Base-by-base conservation (phyloP, 2,797 vertebrate species). In the Carcharodon carcharias region DNA sequence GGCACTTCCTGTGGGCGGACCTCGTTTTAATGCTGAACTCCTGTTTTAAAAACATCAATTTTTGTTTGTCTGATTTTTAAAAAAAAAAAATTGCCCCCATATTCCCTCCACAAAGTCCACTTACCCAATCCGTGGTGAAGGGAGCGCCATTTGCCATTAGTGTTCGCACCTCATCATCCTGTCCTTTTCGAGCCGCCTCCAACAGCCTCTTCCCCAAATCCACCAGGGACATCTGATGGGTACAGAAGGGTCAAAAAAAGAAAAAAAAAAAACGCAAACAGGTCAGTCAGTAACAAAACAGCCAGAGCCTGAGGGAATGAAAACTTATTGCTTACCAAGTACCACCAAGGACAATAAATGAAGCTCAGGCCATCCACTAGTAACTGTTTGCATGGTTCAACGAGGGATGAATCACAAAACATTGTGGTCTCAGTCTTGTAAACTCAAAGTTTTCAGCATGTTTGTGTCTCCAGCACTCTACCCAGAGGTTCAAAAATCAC, bases 121-220 rank as follows among this genome's bases (percentile, higher is more conserved):
- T 89, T 97, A 99, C 99, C 99, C 99, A 99, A 97, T 99, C 99
- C 0, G 99, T 99, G 96, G 98, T 99, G 97, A 99, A 99, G 0
- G 99, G 99, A 0, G 99, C 99, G 0, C 99, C 98, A 0, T 98
- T 99, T 9, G 98, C 98, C 99, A 99, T 99, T 97, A 99, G 97
- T 31, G 98, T 98, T 31, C 99, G 96, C 96, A 99, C 99, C 97
- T 99, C 98, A 9, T 99, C 99, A 96, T 99, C 99, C 96, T 99
- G 98, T 88, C 99, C 99, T 96, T 98, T 98, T 35, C 99, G 98
- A 67, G 99, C 99, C 0, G 99, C 99, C 96, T 99, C 99, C 95
- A 99, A 97, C 97, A 99, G 97, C 96, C 98, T 98, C 98, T 99
- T 99, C 96, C 99, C 99, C 89, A 99, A 97, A 97, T 99, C 99